A percentile compares a stretch with the other conserved stretches of the same genome.
Evolutionary conservation across 2,888 invertebrate genomes (phyloP).

Genomic region (Agrilus cyanescens): DNA sequence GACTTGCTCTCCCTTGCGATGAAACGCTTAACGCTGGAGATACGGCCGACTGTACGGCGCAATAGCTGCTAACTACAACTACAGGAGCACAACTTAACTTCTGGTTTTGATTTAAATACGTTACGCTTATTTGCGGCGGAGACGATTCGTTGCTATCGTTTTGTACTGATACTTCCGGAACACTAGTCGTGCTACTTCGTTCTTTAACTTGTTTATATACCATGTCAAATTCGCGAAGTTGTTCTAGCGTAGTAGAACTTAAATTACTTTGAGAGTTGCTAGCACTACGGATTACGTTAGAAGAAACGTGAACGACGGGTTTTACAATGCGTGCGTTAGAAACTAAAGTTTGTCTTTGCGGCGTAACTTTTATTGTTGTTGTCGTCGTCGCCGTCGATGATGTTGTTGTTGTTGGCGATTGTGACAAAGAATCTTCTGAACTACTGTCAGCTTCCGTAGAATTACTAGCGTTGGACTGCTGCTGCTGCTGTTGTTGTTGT

Average conservation of each 20-base stretch:
- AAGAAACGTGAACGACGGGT: conserved; percentile 46
- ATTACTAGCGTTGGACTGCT: conserved; percentile 10
- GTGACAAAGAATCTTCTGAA: conserved; percentile 15
- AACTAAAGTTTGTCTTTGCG: conserved; percentile 39
- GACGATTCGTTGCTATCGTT: conserved; percentile 24
- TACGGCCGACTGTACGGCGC: conserved; percentile 37
- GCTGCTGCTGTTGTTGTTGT: conserved; percentile 16
- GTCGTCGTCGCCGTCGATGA: conserved; percentile 13
- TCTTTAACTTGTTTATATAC: conserved; percentile 72
- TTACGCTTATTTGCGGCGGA: conserved; percentile 39
- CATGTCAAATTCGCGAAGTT: conserved; percentile 67
- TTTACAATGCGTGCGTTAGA: conserved; percentile 45
- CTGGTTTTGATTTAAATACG: conserved; percentile 40
- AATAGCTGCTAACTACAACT: conserved; percentile 46
- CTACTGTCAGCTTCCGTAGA: conserved; percentile 15
- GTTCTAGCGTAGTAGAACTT: conserved; percentile 65
- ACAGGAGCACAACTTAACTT: conserved; percentile 38
- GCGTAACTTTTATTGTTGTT: conserved; percentile 8
- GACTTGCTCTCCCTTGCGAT: conserved; percentile 46
- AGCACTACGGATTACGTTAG: conserved; percentile 46
- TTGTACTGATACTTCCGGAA: conserved; percentile 16
- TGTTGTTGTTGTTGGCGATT: conserved; percentile 6
- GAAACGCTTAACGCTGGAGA: conserved; percentile 45
- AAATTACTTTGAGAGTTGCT: conserved; percentile 45
- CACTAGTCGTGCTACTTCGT: conserved; percentile 46